These are phyloP conservation scores for Leptoteleia sp. DNA, from an alignment of 1,140 invertebrate genomes.

Conservation along the genomic window DNA sequence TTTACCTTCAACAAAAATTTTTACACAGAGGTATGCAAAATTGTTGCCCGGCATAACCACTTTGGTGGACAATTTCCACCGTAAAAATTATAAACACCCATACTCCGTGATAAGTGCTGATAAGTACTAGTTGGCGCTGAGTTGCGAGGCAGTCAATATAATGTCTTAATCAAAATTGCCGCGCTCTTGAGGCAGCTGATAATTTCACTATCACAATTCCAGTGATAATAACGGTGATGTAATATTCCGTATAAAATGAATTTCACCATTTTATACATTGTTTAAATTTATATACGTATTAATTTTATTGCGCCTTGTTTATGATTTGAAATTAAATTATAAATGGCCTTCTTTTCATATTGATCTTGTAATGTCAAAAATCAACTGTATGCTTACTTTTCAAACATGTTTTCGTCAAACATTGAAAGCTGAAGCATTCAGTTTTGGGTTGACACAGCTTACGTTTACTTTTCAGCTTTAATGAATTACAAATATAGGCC, in stretches of 20 bases:
- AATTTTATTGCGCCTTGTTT: too few relatives aligned
- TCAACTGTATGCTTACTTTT: not conserved
- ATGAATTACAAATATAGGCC: conserved; percentile 10
- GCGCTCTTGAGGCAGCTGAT: conserved; percentile 21
- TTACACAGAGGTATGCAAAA: conserved; percentile 53
- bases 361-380: too few relatives aligned
- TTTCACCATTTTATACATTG: too few relatives aligned
- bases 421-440: conserved; percentile 10
- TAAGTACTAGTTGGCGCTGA: conserved; percentile 54
- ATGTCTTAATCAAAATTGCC: conserved; percentile 61
- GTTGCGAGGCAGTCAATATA: conserved; percentile 37
- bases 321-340: too few relatives aligned
- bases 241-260: too few relatives aligned
- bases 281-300: too few relatives aligned
- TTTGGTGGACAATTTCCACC: conserved; percentile 60
- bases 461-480: conserved; percentile 23
- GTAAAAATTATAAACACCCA: conserved; percentile 58
- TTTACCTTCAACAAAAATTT: conserved; percentile 47
- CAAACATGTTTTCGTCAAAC: conserved; percentile 5
- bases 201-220: conserved; percentile 35
- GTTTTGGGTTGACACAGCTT: conserved; percentile 19
- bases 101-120: conserved; percentile 62
- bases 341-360: too few relatives aligned
- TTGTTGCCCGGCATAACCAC: conserved; percentile 47
- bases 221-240: conserved; percentile 5